phyloP scores from a whole-genome alignment of 2,113 vertebrate species.

The Hemicordylus capensis region DNA sequence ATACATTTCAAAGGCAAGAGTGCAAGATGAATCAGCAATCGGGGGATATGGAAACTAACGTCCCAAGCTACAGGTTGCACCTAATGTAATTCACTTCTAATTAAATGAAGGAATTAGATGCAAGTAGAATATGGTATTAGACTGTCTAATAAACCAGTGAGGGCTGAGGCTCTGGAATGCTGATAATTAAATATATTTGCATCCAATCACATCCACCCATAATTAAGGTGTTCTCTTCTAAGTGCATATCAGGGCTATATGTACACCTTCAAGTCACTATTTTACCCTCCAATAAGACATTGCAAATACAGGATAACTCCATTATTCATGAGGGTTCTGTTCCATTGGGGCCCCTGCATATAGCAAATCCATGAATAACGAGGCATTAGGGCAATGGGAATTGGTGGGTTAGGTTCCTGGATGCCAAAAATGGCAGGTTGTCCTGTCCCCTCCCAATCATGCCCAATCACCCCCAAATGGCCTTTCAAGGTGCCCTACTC shows the following conservation, averaged over 20 bases:
- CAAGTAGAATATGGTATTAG: conserved; percentile 8
- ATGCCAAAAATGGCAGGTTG: too few relatives aligned
- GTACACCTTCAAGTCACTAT: not conserved
- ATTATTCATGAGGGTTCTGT: too few relatives aligned
- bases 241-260: not conserved
- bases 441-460: too few relatives aligned
- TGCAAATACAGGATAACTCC: not conserved
- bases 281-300: not conserved
- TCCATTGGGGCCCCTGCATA: too few relatives aligned
- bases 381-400: too few relatives aligned
- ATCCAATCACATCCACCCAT: not conserved
- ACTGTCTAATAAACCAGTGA: conserved; percentile 44
- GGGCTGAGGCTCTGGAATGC: conserved; percentile 54
- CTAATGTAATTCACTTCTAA: conserved; percentile 25
- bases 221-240: not conserved
- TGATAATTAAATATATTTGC: conserved; percentile 31
- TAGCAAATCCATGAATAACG: too few relatives aligned
- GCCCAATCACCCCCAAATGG: too few relatives aligned
- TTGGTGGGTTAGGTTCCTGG: too few relatives aligned
- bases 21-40: conserved; percentile 4
- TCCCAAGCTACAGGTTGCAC: conserved; percentile 4
- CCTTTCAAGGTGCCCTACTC: too few relatives aligned
- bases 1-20: not conserved
- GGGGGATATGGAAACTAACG: conserved; percentile 4
- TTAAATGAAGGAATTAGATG: conserved; percentile 24